These are phyloP conservation scores for Eubasilissa splendida DNA, from an alignment of 2,888 invertebrate species.

Conservation along the genomic window DNA sequence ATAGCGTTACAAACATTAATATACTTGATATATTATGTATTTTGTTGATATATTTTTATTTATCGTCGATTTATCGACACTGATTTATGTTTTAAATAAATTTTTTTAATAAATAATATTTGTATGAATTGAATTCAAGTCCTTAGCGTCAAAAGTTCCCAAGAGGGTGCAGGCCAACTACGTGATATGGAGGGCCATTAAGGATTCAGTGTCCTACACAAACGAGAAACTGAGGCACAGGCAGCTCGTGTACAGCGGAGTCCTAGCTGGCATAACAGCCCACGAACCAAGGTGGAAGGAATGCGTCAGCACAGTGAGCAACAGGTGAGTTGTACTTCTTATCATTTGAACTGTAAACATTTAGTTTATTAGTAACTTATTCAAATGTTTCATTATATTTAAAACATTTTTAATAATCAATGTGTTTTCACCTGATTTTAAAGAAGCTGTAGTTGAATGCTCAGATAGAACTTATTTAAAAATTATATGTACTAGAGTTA, in stretches of 20 bases:
- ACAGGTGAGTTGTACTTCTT: conserved; percentile 39
- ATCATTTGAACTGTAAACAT: neutral
- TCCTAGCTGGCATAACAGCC: conserved; percentile 87
- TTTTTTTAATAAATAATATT: neutral
- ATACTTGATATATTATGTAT: too few relatives aligned
- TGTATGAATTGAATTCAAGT: conserved; percentile 22
- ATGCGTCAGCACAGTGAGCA: conserved; percentile 72
- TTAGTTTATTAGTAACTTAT: too few relatives aligned
- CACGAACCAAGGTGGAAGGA: conserved; percentile 93
- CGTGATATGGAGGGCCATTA: conserved; percentile 91
- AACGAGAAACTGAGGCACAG: conserved; percentile 84
- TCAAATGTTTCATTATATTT: too few relatives aligned
- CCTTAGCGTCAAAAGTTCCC: conserved; percentile 66
- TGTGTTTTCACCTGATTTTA: too few relatives aligned
- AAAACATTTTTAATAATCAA: too few relatives aligned
- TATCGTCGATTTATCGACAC: too few relatives aligned
- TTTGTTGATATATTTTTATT: too few relatives aligned
- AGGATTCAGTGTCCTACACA: conserved; percentile 85
- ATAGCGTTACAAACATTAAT: too few relatives aligned
- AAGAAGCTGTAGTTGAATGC: too few relatives aligned
- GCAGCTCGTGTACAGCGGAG: conserved; percentile 86
- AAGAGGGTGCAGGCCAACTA: conserved; percentile 85
- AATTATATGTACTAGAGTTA: too few relatives aligned
- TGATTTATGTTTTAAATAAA: conserved; percentile 24
- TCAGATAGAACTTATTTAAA: too few relatives aligned